Evolutionary conservation across 2,113 vertebrate species (phyloP), one percentile per base, ranked within the genome.

Genomic region (Oreochromis niloticus): DNA sequence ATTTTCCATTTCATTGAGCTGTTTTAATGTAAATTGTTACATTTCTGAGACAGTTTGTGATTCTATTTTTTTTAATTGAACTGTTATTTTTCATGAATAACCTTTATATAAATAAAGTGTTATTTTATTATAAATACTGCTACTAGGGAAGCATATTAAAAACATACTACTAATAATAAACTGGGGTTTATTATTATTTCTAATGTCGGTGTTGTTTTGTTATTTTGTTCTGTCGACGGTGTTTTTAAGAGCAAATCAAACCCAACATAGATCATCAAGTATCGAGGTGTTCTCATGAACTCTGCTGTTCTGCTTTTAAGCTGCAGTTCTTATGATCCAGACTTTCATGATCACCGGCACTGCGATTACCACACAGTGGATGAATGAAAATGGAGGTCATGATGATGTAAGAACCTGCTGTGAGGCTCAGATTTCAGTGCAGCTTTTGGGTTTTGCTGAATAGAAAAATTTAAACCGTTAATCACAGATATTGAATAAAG

Each of bases 121-220:
- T 32, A 34, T 61, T 61, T 61, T 10, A 61, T 61, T 61, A 61
- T 61, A 32, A 61, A 61, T 4, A 61, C 27, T 36, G 6, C 34
- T 43, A 75, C 9, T 34, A 43, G 52, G 59, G 52, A 54, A 80
- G 27, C 6, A 6, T 39, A 17, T 30, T 59, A 2, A 59, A 59
- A 59, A 1, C 56, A 59, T 0, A 59, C 30, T 16, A 16, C 0
- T 9, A 59, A 1, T 0, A 9, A 59, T 59, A 59, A 59, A 59
- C 1, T 11, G 7, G 17, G 32, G 32, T 36, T 66, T 7, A 36
- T 66, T 36, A 36, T 66, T n/a, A 36, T 36, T 19, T 19, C 5
- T 63, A 63, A 63, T 66, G 9, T 0, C 1, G 6, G 17, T 36
- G 17, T 12, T 36, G 32, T 34, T 36, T 7, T 59, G 59, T 34